phyloP scores from a whole-genome alignment of 2,888 invertebrate species.

The Thereva unica region DNA sequence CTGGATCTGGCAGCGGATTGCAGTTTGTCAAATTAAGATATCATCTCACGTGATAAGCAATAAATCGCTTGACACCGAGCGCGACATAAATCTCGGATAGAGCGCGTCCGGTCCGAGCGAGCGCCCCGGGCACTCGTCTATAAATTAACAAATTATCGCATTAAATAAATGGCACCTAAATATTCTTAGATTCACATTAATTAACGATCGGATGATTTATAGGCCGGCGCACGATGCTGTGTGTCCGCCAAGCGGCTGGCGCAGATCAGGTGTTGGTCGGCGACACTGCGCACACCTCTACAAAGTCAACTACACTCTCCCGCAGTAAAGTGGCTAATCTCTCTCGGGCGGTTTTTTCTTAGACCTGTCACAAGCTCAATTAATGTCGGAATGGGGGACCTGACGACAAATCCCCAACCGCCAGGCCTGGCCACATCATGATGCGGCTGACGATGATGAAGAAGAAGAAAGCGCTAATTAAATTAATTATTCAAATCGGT shows the following conservation, averaged over 20 bases:
- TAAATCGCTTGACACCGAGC: slow-evolving; percentile 21
- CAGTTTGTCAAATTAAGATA: slow-evolving; percentile 22
- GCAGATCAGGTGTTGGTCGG: slow-evolving; percentile 16
- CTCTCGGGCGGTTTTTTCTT: slow-evolving; percentile 9
- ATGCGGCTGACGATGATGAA: too few relatives aligned
- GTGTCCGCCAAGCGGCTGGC: not conserved
- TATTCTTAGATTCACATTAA: slow-evolving; percentile 59
- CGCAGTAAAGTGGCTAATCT: not conserved
- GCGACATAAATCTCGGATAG: slow-evolving; percentile 16
- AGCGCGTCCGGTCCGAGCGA: not conserved
- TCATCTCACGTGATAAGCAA: slow-evolving; percentile 24
- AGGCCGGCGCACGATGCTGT: slow-evolving; percentile 32
- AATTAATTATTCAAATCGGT: slow-evolving; percentile 25
- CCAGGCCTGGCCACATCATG: not conserved
- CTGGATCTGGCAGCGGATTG: not conserved
- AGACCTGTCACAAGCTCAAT: slow-evolving; percentile 7
- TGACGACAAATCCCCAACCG: slow-evolving; percentile 14
- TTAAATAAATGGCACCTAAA: slow-evolving; percentile 59
- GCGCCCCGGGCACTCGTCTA: slow-evolving; percentile 47
- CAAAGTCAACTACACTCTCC: not conserved
- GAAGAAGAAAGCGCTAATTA: slow-evolving; percentile 16
- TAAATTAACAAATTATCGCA: slow-evolving; percentile 60
- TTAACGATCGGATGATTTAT: slow-evolving; percentile 60
- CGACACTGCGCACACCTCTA: not conserved
- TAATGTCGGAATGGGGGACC: not conserved